A percentile compares a stretch with the other conserved stretches of the same genome.
These are phyloP conservation scores for Xylocopa sonorina DNA, from an alignment of 1,140 invertebrate species.

Conservation along the genomic window DNA sequence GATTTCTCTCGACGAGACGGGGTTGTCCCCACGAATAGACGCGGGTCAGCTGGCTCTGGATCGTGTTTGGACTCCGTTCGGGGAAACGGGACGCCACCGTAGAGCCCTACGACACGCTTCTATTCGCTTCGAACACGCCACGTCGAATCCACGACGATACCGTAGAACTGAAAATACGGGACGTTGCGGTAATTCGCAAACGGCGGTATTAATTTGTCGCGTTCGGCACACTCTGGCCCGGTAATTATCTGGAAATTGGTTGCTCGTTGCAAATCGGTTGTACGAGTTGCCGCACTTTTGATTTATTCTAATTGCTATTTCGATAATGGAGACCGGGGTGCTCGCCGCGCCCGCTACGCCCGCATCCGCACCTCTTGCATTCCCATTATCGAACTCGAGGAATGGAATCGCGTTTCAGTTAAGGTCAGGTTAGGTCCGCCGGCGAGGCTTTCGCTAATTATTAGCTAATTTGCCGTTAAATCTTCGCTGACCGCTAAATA, in stretches of 20 bases:
- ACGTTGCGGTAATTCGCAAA: no score
- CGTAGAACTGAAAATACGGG: no score
- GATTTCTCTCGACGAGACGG: no score
- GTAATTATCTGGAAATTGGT: constrained; percentile 73
- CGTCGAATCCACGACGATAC: no score
- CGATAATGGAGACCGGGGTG: constrained; percentile 76
- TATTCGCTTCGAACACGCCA: not conserved
- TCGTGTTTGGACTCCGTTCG: constrained; percentile 33
- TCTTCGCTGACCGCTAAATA: constrained; percentile 78
- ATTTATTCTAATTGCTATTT: constrained; percentile 82
- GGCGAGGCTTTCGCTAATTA: constrained; percentile 72
- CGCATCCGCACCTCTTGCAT: constrained; percentile 80
- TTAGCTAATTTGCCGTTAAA: constrained; percentile 81
- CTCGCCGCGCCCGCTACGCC: constrained; percentile 66
- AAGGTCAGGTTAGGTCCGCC: constrained; percentile 75
- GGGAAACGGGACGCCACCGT: constrained; percentile 8
- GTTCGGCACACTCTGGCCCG: constrained; percentile 47
- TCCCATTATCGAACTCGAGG: constrained; percentile 80
- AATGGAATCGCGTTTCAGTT: constrained; percentile 80
- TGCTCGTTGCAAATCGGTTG: constrained; percentile 73
- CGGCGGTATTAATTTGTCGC: constrained; percentile 34
- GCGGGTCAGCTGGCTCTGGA: not conserved
- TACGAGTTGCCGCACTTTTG: constrained; percentile 74
- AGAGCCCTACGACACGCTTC: constrained; percentile 6
- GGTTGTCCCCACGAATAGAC: constrained; percentile 37